Percentiles rank a stretch among this genome's conserved stretches.
These are phyloP conservation scores for Brachyopa scutellaris DNA, from an alignment of 2,888 invertebrate species.

Conservation along the genomic window DNA sequence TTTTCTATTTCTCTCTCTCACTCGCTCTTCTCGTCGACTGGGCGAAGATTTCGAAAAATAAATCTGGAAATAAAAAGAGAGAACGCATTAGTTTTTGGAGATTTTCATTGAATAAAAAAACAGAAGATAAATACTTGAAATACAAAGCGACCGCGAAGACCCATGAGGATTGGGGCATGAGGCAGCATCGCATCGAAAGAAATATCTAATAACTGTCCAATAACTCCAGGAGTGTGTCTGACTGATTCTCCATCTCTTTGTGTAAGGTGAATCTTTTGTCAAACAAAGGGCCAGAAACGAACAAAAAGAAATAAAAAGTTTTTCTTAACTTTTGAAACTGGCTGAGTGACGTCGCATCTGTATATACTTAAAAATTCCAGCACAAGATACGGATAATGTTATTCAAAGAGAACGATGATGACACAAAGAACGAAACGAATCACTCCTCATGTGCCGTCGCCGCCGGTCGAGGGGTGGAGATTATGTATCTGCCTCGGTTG, in stretches of 20 bases:
- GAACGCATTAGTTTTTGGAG: conserved; percentile 25
- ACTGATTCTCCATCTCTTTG: conserved; percentile 35
- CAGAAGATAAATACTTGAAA: conserved; percentile 9
- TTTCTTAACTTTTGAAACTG: conserved; percentile 48
- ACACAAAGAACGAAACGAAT: conserved; percentile 66
- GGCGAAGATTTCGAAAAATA: conserved; percentile 50
- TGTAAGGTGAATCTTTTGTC: conserved; percentile 50
- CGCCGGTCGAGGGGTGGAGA: background rate
- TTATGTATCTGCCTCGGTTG: conserved; percentile 22
- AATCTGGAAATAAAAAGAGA: conserved; percentile 52
- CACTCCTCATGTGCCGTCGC: conserved; percentile 20
- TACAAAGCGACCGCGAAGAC: conserved; percentile 11
- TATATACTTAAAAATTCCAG: conserved; percentile 48
- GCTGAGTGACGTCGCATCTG: conserved; percentile 61
- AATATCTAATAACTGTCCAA: conserved; percentile 50
- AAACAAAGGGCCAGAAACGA: background rate
- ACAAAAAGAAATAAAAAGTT: conserved; percentile 8
- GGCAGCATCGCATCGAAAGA: background rate
- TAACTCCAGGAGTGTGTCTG: conserved; percentile 33
- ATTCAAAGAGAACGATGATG: conserved; percentile 54
- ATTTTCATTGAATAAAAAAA: background rate
- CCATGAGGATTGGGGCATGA: background rate
- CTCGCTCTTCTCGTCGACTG: conserved; percentile 14
- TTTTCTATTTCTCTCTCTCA: conserved; percentile 6
- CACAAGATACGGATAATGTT: conserved; percentile 56